A percentile compares a stretch with the other conserved stretches of the same genome.
These are phyloP conservation scores for Smittia aterrima DNA, from an alignment of 2,888 invertebrate genomes.

Conservation along the genomic window DNA sequence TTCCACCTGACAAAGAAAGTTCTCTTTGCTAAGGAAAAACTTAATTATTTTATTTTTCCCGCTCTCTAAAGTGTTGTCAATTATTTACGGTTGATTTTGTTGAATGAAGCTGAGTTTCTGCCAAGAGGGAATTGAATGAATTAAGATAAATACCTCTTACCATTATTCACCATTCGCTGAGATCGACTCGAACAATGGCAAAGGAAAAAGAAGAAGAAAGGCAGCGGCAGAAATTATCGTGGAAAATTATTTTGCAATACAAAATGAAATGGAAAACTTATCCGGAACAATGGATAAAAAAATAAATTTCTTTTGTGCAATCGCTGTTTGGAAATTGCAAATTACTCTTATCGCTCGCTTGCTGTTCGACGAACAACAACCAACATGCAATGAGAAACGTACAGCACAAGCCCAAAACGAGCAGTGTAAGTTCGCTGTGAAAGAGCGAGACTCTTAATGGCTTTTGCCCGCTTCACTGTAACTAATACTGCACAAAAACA, in stretches of 20 bases:
- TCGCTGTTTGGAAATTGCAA: constrained; percentile 16
- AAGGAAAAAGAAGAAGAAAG: background rate
- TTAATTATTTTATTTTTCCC: background rate
- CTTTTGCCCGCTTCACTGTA: background rate
- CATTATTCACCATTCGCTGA: constrained; percentile 12
- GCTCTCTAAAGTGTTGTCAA: constrained; percentile 19
- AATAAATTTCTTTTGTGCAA: constrained; percentile 2
- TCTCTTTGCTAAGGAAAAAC: background rate
- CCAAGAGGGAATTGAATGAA: background rate
- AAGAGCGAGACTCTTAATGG: background rate
- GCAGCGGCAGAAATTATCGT: background rate
- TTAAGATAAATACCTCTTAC: constrained; percentile 25
- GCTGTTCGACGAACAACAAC: background rate
- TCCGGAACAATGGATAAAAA: constrained; percentile 3
- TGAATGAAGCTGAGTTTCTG: background rate
- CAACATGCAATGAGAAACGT: background rate
- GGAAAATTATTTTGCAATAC: constrained; percentile 16
- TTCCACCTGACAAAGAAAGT: constrained; percentile 1
- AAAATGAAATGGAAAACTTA: constrained; percentile 16
- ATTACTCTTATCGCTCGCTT: constrained; percentile 7
- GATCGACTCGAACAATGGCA: background rate
- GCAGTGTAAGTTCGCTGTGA: background rate
- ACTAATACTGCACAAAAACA: constrained; percentile 21
- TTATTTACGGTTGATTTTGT: constrained; percentile 18
- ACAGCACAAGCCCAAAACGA: background rate